Conservation (phyloP, 2,888 invertebrate genomes). For the Microctonus aethiopoides region DNA sequence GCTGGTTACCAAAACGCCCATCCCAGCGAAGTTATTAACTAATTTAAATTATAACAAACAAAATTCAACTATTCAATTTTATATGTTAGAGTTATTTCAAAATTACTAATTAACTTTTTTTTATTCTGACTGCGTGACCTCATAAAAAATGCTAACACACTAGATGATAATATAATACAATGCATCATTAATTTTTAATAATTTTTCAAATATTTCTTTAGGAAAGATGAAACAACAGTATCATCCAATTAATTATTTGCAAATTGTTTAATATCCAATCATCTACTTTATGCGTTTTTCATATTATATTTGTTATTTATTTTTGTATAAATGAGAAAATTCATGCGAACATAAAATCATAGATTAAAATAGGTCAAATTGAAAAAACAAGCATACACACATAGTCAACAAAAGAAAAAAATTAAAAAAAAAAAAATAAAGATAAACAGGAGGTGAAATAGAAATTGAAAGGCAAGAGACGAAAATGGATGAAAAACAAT, state of each 20-base stretch:
- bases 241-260: background rate
- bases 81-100: slow-evolving; percentile 36
- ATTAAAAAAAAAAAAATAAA: background rate
- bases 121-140: background rate
- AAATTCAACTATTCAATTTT: slow-evolving; percentile 50
- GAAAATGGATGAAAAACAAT: background rate
- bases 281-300: background rate
- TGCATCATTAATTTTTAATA: slow-evolving; percentile 27
- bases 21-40: slow-evolving; percentile 55
- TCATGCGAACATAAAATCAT: background rate
- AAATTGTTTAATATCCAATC: background rate
- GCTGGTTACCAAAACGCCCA: slow-evolving; percentile 63
- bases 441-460: background rate
- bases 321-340: background rate
- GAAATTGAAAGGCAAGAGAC: background rate
- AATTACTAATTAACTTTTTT: background rate
- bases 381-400: background rate
- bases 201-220: slow-evolving; percentile 25
- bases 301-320: background rate
- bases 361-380: background rate
- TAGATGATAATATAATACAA: background rate
- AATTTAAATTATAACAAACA: slow-evolving; percentile 40
- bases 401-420: no score
- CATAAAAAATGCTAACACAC: background rate
- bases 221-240: background rate